These are phyloP conservation scores for Danio rerio DNA, from an alignment of 2,113 vertebrate species.

Conservation along the genomic window DNA sequence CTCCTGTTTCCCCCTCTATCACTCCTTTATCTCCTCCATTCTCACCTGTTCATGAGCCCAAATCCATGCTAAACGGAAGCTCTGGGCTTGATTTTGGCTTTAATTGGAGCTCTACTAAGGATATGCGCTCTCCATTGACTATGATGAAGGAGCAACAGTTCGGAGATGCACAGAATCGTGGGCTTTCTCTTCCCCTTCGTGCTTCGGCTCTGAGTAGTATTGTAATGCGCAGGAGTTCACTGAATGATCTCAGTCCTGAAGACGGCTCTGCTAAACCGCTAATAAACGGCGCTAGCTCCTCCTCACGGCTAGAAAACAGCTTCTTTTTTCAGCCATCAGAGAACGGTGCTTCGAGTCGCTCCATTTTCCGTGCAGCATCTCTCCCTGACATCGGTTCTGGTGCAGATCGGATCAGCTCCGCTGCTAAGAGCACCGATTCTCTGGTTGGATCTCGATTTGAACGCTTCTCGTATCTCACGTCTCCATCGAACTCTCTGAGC, in stretches of 20 bases:
- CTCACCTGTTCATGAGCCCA: not conserved
- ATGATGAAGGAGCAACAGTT: slow-evolving; percentile 70
- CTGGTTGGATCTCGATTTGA: slow-evolving; percentile 53
- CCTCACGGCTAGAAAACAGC: slow-evolving; percentile 84
- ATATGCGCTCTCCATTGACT: slow-evolving; percentile 68
- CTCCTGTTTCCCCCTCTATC: slow-evolving; percentile 39
- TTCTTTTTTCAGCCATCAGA: slow-evolving; percentile 78
- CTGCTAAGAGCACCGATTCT: not conserved
- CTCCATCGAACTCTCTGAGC: slow-evolving; percentile 54
- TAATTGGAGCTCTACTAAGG: slow-evolving; percentile 58
- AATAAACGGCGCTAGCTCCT: slow-evolving; percentile 70
- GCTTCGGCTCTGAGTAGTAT: slow-evolving; percentile 50
- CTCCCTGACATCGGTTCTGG: slow-evolving; percentile 59
- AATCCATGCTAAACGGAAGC: slow-evolving; percentile 8
- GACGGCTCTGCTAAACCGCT: slow-evolving; percentile 60
- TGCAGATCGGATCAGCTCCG: slow-evolving; percentile 28
- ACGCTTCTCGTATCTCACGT: slow-evolving; percentile 66
- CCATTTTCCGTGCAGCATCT: slow-evolving; percentile 61
- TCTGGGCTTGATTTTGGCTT: slow-evolving; percentile 69
- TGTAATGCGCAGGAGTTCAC: slow-evolving; percentile 65
- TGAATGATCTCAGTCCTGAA: slow-evolving; percentile 58
- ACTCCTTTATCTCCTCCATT: not conserved
- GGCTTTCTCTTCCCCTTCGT: slow-evolving; percentile 39
- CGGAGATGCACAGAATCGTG: slow-evolving; percentile 13
- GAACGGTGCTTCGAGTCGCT: slow-evolving; percentile 49